phyloP scores from a whole-genome alignment of 2,113 vertebrate genomes.

The Alethe diademata region DNA sequence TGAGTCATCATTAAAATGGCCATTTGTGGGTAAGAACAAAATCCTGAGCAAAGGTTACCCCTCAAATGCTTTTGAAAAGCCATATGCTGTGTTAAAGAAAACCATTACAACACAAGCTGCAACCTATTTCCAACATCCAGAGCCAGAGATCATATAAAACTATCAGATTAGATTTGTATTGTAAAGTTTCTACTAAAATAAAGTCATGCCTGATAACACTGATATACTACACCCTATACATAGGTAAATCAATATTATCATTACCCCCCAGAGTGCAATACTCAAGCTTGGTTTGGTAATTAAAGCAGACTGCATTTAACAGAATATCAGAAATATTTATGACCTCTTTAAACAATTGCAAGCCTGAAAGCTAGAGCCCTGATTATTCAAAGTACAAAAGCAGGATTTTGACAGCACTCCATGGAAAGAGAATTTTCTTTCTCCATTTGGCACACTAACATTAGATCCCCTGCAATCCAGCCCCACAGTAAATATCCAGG shows the following conservation, averaged over 20 bases:
- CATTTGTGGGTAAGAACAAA: slow-evolving; percentile 17
- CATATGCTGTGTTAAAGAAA: not conserved
- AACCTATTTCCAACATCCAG: slow-evolving; percentile 21
- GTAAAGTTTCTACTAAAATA: slow-evolving; percentile 1
- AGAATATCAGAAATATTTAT: slow-evolving; percentile 32
- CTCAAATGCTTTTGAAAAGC: slow-evolving; percentile 17
- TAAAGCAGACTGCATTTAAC: slow-evolving; percentile 18
- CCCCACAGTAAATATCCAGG: not conserved
- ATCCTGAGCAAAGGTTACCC: not conserved
- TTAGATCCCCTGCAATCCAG: not conserved
- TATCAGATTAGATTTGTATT: slow-evolving; percentile 29
- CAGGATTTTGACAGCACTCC: not conserved
- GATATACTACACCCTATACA: not conserved
- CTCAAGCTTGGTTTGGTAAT: not conserved
- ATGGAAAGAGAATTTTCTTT: not conserved
- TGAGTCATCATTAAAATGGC: slow-evolving; percentile 1
- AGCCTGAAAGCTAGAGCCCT: not conserved
- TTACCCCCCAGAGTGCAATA: not conserved
- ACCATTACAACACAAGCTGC: not conserved
- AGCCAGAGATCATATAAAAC: slow-evolving; percentile 23
- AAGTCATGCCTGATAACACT: not conserved
- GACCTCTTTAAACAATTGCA: slow-evolving; percentile 25
- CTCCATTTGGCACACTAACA: not conserved
- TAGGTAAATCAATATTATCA: not conserved
- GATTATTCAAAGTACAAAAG: slow-evolving; percentile 21